Percentiles rank a stretch among this genome's conserved stretches.
Evolutionary conservation across 2,113 vertebrate genomes (phyloP).

Genomic region (Cyanistes caeruleus): DNA sequence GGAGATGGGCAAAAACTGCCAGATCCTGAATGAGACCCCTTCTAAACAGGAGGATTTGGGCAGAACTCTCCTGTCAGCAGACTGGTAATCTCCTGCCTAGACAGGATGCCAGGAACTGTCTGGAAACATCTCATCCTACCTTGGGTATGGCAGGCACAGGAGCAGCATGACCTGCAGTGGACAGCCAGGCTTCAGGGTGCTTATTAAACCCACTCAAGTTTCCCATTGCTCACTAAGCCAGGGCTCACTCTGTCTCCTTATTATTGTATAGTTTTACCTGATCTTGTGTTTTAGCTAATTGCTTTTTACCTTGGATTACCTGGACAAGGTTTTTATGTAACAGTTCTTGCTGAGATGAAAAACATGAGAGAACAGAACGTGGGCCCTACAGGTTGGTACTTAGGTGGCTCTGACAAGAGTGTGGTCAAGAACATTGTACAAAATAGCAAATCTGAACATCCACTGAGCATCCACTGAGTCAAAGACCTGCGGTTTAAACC

Average conservation of each 20-base stretch:
- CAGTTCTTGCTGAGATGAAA: not conserved
- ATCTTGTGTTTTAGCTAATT: not conserved
- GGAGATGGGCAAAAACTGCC: not conserved
- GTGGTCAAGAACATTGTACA: accelerated
- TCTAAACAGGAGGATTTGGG: not conserved
- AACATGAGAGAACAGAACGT: accelerated
- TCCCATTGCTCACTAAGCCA: not conserved
- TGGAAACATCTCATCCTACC: not conserved
- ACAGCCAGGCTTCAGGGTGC: not conserved
- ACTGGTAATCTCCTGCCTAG: not conserved
- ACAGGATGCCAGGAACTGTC: not conserved
- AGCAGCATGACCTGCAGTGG: not conserved
- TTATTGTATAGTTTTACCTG: not conserved
- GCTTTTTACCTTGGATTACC: not conserved
- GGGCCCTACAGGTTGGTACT: not conserved
- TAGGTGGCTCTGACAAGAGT: not conserved
- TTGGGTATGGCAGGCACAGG: not conserved
- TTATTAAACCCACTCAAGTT: not conserved
- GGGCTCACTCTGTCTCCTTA: not conserved
- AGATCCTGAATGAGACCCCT: not conserved
- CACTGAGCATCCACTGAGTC: accelerated
- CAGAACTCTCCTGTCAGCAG: not conserved
- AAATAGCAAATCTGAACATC: not conserved
- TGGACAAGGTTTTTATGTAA: not conserved
- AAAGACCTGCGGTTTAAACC: not conserved